Base-by-base conservation (phyloP, 2,113 vertebrate genomes). In the Bombycilla garrulus region DNA sequence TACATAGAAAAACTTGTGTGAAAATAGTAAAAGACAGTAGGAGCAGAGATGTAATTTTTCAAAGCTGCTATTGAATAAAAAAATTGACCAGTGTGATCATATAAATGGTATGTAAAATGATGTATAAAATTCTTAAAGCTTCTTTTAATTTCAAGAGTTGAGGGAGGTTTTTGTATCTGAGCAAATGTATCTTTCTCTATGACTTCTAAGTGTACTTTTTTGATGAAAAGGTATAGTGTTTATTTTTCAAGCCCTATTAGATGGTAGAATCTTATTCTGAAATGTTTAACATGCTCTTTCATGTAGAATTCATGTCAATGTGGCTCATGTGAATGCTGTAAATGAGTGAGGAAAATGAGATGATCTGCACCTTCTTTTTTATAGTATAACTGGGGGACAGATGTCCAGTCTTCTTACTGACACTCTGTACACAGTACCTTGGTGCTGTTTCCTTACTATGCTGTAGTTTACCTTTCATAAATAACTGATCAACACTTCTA, bases 401-500 rank as follows among this genome's bases (percentile, higher is more conserved):
- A 45, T 90, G 44, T 86, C 88, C 88, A 83, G 4, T 80, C 23
- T 61, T 74, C 86, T 26, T 61, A 79, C 19, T 91, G 84, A 74
- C 94, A 94, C 72, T 91, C 31, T 74, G 71, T 90, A 67, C 57
- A 84, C 35, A 77, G n/a, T 82, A 47, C 64, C 36, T 86, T 56
- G 76, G 36, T 93, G 57, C 54, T 93, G 29, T 80, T 80, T 57
- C 70, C 62, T 86, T 88, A 89, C 35, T 79, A 47, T 94, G 40
- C 58, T 89, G 70, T 77, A 71, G 57, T 95, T 95, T 94, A 64
- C 65, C 90, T 95, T 95, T 90, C 85, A 69, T 83, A 91, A 92
- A 89, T 94, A 93, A 95, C 91, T 96, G 73, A 92, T 72, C 95
- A 96, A 92, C 86, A 82, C 85, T 86, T 94, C 40, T 80, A 57